phyloP scores from a whole-genome alignment of 2,797 vertebrate species.

The Huso huso region DNA sequence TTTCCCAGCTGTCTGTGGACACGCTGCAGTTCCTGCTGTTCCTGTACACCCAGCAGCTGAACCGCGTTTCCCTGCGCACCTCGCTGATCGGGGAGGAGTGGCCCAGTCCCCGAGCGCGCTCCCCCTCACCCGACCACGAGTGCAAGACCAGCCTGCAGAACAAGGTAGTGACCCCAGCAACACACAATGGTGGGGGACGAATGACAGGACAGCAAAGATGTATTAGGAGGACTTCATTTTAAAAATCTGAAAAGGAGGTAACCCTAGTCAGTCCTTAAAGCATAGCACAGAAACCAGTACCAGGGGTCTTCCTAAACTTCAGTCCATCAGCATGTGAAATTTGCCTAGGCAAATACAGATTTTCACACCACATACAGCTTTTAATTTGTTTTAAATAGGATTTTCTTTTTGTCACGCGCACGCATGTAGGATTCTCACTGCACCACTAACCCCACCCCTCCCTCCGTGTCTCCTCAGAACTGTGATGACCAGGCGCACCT shows the following conservation, averaged over 20 bases:
- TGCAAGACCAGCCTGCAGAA: conserved; percentile 68
- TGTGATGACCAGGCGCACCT: conserved; percentile 88
- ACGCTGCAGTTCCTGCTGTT: conserved; percentile 92
- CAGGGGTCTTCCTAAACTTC: background rate
- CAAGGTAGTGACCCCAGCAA: conserved; percentile 60
- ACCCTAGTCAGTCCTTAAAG: no score
- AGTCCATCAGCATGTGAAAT: background rate
- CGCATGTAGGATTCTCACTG: background rate
- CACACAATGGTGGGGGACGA: background rate
- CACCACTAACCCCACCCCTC: conserved; percentile 1
- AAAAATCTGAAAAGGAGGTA: no score
- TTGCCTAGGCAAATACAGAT: background rate
- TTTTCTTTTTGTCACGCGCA: background rate
- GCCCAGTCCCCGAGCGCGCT: conserved; percentile 72
- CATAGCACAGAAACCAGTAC: no score
- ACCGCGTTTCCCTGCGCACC: conserved; percentile 77
- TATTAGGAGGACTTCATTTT: no score
- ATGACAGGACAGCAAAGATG: background rate
- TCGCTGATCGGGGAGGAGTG: conserved; percentile 91
- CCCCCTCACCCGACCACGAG: conserved; percentile 58
- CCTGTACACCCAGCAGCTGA: conserved; percentile 85
- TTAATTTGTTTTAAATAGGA: background rate
- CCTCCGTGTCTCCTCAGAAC: conserved; percentile 57
- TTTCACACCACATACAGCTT: background rate
- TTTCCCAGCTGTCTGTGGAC: conserved; percentile 76